Conservation (phyloP, 2,888 invertebrate species). For the Sisyra terminalis region DNA sequence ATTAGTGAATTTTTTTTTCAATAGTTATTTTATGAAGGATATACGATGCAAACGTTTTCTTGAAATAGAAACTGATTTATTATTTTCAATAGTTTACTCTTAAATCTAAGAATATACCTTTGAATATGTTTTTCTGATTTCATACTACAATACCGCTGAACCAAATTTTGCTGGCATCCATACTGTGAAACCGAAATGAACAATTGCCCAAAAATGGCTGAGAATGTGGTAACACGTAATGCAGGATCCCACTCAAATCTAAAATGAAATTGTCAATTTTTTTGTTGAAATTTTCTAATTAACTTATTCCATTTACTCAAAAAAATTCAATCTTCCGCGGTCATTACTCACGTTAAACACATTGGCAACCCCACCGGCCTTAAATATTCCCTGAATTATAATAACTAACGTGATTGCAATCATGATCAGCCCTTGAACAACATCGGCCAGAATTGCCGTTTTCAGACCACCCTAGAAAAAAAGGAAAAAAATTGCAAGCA, state of each 20-base stretch:
- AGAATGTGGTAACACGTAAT: constrained; percentile 59
- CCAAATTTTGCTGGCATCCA: constrained; percentile 79
- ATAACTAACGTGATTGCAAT: constrained; percentile 65
- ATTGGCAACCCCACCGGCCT: constrained; percentile 52
- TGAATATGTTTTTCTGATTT: constrained; percentile 47
- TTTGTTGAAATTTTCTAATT: neutral
- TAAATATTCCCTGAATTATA: constrained; percentile 58
- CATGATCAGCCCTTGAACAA: constrained; percentile 84
- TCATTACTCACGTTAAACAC: constrained; percentile 51
- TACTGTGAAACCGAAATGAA: constrained; percentile 81
- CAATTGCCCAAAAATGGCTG: constrained; percentile 64
- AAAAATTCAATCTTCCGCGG: constrained; percentile 56
- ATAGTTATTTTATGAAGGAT: too few species aligned
- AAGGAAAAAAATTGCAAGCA: neutral
- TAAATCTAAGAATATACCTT: constrained; percentile 38
- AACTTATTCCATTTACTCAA: constrained; percentile 42
- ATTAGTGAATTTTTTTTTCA: too few species aligned
- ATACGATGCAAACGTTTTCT: too few species aligned
- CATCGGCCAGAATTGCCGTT: constrained; percentile 71
- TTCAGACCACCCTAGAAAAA: constrained; percentile 52
- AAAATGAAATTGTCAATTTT: constrained; percentile 18
- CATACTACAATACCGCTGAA: constrained; percentile 75
- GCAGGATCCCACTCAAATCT: constrained; percentile 55
- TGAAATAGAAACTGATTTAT: too few species aligned
- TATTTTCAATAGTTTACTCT: too few species aligned